phyloP scores from a whole-genome alignment of 2,113 vertebrate genomes.

The Antidorcas marsupialis region DNA sequence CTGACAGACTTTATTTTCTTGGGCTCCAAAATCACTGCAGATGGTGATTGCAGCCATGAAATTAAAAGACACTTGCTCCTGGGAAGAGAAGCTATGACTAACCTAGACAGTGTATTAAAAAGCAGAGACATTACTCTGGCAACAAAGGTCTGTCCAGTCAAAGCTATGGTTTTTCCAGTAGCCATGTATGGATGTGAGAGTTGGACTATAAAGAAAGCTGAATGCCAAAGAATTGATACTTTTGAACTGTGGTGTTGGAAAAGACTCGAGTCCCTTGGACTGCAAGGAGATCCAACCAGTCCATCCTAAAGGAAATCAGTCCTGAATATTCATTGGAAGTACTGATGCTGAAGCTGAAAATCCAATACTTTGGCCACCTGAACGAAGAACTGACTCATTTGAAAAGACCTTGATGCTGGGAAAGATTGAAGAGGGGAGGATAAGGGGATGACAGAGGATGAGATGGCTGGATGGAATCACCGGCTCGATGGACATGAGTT shows the following conservation, averaged over 20 bases:
- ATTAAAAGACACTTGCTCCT: not conserved
- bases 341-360: not conserved
- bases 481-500: fast-evolving
- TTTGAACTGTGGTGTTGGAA: not conserved
- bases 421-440: not conserved
- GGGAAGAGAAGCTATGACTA: not conserved
- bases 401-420: not conserved
- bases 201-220: not conserved
- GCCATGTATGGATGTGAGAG: not conserved
- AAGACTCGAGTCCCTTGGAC: not conserved
- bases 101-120: not conserved
- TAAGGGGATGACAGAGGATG: not conserved
- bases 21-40: not conserved
- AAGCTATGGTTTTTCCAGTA: not conserved
- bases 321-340: not conserved
- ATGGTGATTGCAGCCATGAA: not conserved
- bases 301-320: not conserved
- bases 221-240: not conserved
- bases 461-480: not conserved
- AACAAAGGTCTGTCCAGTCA: not conserved
- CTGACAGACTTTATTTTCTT: not conserved
- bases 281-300: not conserved
- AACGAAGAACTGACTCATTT: fast-evolving
- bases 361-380: not conserved
- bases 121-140: not conserved